Percentiles rank a stretch among this genome's conserved stretches.
Conservation (phyloP, 2,113 vertebrate species). For the Eonycteris spelaea region DNA sequence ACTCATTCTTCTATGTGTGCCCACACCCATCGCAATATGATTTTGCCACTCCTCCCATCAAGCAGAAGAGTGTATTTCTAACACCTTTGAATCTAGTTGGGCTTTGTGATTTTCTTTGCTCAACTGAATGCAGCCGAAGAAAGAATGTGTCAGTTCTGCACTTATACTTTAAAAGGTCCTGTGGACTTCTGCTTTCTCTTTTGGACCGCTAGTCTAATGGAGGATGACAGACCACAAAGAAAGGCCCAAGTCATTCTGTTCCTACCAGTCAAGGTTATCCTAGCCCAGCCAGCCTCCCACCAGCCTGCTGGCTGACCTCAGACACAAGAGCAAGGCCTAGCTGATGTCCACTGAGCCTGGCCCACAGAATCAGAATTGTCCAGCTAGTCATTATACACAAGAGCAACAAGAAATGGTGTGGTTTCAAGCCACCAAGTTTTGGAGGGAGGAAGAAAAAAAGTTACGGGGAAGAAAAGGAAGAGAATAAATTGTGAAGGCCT, state of each 20-base stretch:
- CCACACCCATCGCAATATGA: not conserved
- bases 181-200: not conserved
- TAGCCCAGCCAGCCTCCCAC: not conserved
- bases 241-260: not conserved
- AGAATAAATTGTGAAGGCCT: not conserved
- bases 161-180: not conserved
- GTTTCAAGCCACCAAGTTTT: not conserved
- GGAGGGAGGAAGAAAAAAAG: not conserved
- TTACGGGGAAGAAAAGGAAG: not conserved
- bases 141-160: not conserved
- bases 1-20: not conserved
- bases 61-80: not conserved
- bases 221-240: not conserved
- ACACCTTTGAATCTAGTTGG: not conserved
- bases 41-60: not conserved
- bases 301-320: not conserved
- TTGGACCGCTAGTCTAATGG: not conserved
- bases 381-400: not conserved
- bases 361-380: not conserved
- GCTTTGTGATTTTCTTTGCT: not conserved
- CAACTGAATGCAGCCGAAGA: not conserved
- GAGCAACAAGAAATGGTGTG: not conserved
- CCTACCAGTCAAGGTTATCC: not conserved
- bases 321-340: not conserved
- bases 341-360: not conserved